Conservation (phyloP, 2,797 vertebrate species). For the Acrossocheilus fasciatus region DNA sequence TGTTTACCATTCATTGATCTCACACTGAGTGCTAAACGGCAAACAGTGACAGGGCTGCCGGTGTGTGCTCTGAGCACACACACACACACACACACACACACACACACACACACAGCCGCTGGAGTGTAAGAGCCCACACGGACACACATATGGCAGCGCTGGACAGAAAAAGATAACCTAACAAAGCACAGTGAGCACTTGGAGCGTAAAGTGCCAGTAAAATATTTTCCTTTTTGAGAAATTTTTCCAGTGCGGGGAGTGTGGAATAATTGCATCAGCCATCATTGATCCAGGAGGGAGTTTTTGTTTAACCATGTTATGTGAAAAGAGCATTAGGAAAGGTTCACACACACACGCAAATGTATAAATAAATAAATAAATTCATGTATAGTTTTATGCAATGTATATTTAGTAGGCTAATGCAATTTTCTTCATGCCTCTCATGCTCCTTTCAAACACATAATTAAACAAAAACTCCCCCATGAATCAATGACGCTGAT, state of each 20-base stretch:
- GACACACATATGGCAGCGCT: slow-evolving; percentile 49
- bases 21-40: slow-evolving; percentile 68
- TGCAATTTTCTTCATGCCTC: slow-evolving; percentile 11
- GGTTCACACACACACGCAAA: background rate
- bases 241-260: slow-evolving; percentile 15
- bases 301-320: slow-evolving; percentile 9
- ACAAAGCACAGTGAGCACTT: slow-evolving; percentile 24
- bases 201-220: background rate
- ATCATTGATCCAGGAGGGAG: slow-evolving; percentile 31
- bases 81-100: slow-evolving; percentile 44
- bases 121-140: slow-evolving; percentile 36
- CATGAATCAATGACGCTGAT: slow-evolving; percentile 34
- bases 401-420: slow-evolving; percentile 15
- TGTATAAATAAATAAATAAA: background rate
- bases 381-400: background rate
- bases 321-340: slow-evolving; percentile 32
- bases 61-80: slow-evolving; percentile 44
- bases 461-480: slow-evolving; percentile 42
- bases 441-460: slow-evolving; percentile 31
- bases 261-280: slow-evolving; percentile 44
- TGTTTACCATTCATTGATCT: slow-evolving; percentile 71
- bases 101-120: slow-evolving; percentile 34
- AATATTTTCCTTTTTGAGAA: slow-evolving; percentile 35
- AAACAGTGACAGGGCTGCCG: slow-evolving; percentile 63
- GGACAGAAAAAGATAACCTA: slow-evolving; percentile 28